These are phyloP conservation scores for Sturmia bella DNA, from an alignment of 2,888 invertebrate genomes.

Conservation along the genomic window DNA sequence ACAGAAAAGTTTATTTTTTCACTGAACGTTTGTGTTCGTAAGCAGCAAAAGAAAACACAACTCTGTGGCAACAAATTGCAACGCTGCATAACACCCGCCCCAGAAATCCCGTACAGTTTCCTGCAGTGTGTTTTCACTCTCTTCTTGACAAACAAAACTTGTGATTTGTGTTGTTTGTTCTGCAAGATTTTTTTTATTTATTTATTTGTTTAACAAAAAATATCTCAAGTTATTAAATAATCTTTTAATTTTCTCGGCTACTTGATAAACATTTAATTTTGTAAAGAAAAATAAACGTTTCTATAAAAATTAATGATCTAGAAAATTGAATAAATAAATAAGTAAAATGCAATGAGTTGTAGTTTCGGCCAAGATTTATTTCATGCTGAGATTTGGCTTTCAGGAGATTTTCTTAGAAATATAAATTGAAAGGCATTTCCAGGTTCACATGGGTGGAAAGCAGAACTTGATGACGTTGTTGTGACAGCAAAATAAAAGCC, in stretches of 20 bases:
- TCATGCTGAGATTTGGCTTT: constrained; percentile 34
- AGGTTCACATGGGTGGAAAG: constrained; percentile 4
- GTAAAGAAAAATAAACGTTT: constrained; percentile 22
- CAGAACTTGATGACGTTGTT: no score
- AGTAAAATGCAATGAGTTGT: constrained; percentile 33
- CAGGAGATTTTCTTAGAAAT: constrained; percentile 3
- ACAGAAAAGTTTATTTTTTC: constrained; percentile 66
- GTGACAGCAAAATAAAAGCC: no score
- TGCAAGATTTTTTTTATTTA: constrained; percentile 55
- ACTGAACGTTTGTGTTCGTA: constrained; percentile 31
- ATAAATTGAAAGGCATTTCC: not conserved
- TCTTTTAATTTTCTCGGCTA: constrained; percentile 4
- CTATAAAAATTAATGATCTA: constrained; percentile 29
- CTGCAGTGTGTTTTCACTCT: not conserved
- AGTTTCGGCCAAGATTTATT: constrained; percentile 63
- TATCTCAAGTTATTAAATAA: constrained; percentile 46
- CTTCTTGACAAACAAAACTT: not conserved
- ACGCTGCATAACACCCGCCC: constrained; percentile 44
- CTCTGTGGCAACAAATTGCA: constrained; percentile 21
- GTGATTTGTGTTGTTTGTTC: not conserved
- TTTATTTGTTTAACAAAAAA: constrained; percentile 64
- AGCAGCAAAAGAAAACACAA: constrained; percentile 7
- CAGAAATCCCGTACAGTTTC: constrained; percentile 27
- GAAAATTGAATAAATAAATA: constrained; percentile 22
- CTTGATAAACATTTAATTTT: constrained; percentile 5